Conservation (phyloP, 1,140 invertebrate genomes). For the Stenopsyche tienmushanensis region DNA sequence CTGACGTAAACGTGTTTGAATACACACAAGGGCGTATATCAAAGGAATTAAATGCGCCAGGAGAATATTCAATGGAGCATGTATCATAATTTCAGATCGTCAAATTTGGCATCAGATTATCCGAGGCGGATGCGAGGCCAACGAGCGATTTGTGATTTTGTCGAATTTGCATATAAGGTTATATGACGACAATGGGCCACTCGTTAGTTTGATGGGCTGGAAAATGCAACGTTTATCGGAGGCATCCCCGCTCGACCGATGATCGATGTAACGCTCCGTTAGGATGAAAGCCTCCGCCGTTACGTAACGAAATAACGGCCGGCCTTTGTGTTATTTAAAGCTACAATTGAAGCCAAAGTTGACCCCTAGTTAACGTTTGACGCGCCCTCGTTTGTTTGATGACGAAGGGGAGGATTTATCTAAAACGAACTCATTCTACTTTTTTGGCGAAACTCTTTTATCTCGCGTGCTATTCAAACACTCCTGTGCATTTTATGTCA, state of each 20-base stretch:
- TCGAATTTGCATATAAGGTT: conserved; percentile 11
- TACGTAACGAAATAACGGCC: conserved; percentile 4
- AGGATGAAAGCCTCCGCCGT: background rate
- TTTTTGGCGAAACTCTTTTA: too few relatives aligned
- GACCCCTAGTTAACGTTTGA: too few relatives aligned
- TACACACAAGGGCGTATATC: too few relatives aligned
- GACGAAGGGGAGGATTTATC: too few relatives aligned
- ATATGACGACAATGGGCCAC: conserved; percentile 14
- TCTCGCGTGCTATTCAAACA: too few relatives aligned
- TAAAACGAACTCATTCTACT: too few relatives aligned
- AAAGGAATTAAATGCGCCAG: too few relatives aligned
- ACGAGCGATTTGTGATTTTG: conserved; percentile 2
- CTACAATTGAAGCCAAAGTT: background rate
- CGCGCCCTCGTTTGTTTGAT: too few relatives aligned
- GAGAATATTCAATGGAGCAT: conserved; percentile 3
- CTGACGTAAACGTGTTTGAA: too few relatives aligned
- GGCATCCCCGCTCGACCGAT: background rate
- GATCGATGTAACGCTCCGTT: background rate
- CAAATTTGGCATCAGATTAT: conserved; percentile 10
- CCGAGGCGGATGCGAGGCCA: background rate
- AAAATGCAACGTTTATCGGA: conserved; percentile 20
- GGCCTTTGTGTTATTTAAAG: conserved; percentile 10
- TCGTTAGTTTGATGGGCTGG: conserved; percentile 21
- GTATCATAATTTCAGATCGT: conserved; percentile 12
- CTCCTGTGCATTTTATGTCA: too few relatives aligned